phyloP scores from a whole-genome alignment of 2,888 invertebrate species.

The Perizoma affinitatum region DNA sequence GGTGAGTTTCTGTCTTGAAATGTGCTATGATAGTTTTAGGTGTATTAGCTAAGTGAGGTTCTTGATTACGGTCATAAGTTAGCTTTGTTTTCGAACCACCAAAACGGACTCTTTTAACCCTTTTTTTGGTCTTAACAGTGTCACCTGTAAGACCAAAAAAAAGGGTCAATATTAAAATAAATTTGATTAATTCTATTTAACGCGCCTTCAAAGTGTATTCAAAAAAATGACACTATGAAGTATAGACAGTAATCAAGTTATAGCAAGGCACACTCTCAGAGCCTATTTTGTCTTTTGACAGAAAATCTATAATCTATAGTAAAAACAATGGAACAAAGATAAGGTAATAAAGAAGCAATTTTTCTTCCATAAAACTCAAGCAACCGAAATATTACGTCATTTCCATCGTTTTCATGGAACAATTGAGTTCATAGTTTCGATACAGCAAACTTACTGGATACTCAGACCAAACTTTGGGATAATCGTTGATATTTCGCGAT shows the following conservation, averaged over 20 bases:
- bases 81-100: background rate
- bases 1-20: too few species aligned
- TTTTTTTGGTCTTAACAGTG: too few species aligned
- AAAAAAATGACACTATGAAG: too few species aligned
- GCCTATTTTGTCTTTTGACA: background rate
- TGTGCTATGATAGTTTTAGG: too few species aligned
- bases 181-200: too few species aligned
- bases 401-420: conserved; percentile 42
- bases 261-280: too few species aligned
- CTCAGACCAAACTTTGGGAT: conserved; percentile 37
- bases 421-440: conserved; percentile 41
- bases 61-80: background rate
- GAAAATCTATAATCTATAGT: background rate
- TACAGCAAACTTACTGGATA: conserved; percentile 39
- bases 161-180: too few species aligned
- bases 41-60: background rate
- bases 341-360: conserved; percentile 6
- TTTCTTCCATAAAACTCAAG: conserved; percentile 27
- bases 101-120: too few species aligned
- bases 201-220: too few species aligned
- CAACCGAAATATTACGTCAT: conserved; percentile 35
- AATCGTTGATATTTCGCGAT: conserved; percentile 43
- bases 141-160: too few species aligned
- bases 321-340: background rate
- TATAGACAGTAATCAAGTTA: too few species aligned